phyloP scores from a whole-genome alignment of 2,797 vertebrate species.

The Discoglossus pictus region DNA sequence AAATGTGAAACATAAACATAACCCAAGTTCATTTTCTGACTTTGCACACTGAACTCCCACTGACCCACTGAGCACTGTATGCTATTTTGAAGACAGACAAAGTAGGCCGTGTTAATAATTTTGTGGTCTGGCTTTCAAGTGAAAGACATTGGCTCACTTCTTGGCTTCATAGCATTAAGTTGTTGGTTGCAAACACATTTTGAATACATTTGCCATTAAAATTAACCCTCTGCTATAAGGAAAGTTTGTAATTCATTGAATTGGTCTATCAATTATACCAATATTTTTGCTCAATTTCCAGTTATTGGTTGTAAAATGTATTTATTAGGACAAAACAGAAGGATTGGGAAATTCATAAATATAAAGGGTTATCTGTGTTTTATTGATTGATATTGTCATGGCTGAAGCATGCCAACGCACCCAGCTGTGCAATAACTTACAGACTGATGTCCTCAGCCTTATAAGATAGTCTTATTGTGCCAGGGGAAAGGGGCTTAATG shows the following conservation, averaged over 20 bases:
- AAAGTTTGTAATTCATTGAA: neutral
- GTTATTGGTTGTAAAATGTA: too few relatives aligned
- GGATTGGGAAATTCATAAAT: too few relatives aligned
- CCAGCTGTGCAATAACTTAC: too few relatives aligned
- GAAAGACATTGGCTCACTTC: neutral
- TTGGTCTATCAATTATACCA: too few relatives aligned
- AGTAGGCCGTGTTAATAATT: constrained; percentile 23
- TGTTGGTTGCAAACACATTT: neutral
- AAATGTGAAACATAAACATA: constrained; percentile 25
- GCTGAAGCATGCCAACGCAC: too few relatives aligned
- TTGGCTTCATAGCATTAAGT: constrained; percentile 7
- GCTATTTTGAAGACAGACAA: constrained; percentile 17
- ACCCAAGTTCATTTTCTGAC: constrained; percentile 22
- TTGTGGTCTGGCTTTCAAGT: constrained; percentile 16
- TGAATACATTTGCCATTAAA: neutral
- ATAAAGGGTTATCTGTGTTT: too few relatives aligned
- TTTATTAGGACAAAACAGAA: too few relatives aligned
- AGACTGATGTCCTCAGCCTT: too few relatives aligned
- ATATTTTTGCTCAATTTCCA: too few relatives aligned
- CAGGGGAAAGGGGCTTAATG: too few relatives aligned
- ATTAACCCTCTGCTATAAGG: neutral
- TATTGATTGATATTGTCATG: too few relatives aligned
- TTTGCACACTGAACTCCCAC: constrained; percentile 24
- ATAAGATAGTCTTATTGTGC: too few relatives aligned
- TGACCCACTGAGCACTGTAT: constrained; percentile 23